phyloP scores from a whole-genome alignment of 2,113 vertebrate genomes.

The Prionailurus viverrinus region DNA sequence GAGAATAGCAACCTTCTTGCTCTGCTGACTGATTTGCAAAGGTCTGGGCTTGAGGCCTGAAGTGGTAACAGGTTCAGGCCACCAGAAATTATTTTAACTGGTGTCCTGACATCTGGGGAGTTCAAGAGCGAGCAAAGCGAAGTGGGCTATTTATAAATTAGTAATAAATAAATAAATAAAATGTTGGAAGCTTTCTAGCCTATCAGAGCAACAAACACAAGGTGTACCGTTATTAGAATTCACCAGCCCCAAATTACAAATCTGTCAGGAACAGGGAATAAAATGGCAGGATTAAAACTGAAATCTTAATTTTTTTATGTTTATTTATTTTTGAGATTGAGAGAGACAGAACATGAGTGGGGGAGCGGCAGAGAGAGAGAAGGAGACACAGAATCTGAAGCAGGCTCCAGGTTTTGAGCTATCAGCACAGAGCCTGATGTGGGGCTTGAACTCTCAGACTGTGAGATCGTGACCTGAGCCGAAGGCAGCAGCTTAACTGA shows the following conservation, averaged over 20 bases:
- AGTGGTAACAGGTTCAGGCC: conserved; percentile 57
- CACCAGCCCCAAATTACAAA: conserved; percentile 45
- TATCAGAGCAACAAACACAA: conserved; percentile 34
- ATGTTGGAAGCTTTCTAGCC: conserved; percentile 14
- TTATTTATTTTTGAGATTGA: too few species aligned
- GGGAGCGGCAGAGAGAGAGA: too few species aligned
- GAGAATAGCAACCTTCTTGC: not conserved
- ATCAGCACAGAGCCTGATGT: too few species aligned
- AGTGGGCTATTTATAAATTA: conserved; percentile 48
- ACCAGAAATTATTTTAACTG: conserved; percentile 63
- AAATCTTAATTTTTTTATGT: not conserved
- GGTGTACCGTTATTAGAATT: not conserved
- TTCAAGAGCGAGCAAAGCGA: conserved; percentile 12
- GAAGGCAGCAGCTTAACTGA: too few species aligned
- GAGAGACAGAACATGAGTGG: too few species aligned
- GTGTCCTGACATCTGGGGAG: conserved; percentile 56
- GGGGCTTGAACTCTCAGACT: too few species aligned
- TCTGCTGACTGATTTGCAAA: conserved; percentile 50
- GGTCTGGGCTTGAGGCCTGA: conserved; percentile 9
- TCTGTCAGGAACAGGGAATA: conserved; percentile 34
- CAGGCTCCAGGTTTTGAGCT: too few species aligned
- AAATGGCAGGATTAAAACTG: not conserved
- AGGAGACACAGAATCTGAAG: too few species aligned
- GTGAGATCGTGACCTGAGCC: too few species aligned
- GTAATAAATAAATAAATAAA: not conserved